A percentile compares a stretch with the other conserved stretches of the same genome.
Conservation (phyloP, 2,797 vertebrate species). For the Microctenopoma steveboyesi region DNA sequence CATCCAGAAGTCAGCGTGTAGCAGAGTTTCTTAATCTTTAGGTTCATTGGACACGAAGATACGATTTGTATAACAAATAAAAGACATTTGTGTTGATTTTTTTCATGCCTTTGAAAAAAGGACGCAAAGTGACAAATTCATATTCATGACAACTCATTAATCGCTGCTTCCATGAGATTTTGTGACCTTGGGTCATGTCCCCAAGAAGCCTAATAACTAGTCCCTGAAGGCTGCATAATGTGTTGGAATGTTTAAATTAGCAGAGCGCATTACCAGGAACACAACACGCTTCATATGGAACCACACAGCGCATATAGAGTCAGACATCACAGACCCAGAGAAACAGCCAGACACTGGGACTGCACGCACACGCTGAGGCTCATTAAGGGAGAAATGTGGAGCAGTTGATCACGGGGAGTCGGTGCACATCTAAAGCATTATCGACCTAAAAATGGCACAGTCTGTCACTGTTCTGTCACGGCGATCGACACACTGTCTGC, state of each 20-base stretch:
- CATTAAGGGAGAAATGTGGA: slow-evolving; percentile 58
- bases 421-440: slow-evolving; percentile 58
- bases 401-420: slow-evolving; percentile 57
- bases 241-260: slow-evolving; percentile 19
- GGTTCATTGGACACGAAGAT: slow-evolving; percentile 2
- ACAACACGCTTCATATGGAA: neutral
- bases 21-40: neutral
- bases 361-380: slow-evolving; percentile 31
- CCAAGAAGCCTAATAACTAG: slow-evolving; percentile 17
- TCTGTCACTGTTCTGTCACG: slow-evolving; percentile 40
- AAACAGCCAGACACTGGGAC: neutral
- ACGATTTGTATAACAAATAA: too few relatives aligned
- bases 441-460: slow-evolving; percentile 57
- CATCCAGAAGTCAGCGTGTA: too few relatives aligned
- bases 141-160: slow-evolving; percentile 18
- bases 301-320: slow-evolving; percentile 2
- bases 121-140: slow-evolving; percentile 7
- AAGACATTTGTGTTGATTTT: neutral
- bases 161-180: slow-evolving; percentile 3
- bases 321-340: slow-evolving; percentile 19
- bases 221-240: slow-evolving; percentile 15
- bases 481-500: slow-evolving; percentile 63
- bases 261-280: slow-evolving; percentile 5
- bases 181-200: slow-evolving; percentile 12
- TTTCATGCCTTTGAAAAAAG: slow-evolving; percentile 14